phyloP scores from a whole-genome alignment of 2,888 invertebrate species.

The Lepidonotus clava region DNA sequence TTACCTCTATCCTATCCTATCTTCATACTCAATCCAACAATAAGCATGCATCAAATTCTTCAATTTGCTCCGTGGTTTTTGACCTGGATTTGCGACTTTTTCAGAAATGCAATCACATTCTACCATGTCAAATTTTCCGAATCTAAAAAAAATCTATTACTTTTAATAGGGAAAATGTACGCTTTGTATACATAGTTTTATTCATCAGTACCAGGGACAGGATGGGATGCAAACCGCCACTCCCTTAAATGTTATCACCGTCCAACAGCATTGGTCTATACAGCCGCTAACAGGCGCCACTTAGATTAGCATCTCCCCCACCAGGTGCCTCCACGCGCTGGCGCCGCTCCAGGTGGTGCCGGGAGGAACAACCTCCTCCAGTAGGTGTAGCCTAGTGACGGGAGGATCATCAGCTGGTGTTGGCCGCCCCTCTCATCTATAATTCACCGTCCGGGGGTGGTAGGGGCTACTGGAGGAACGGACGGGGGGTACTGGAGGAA shows the following conservation, averaged over 20 bases:
- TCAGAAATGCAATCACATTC: too few relatives aligned
- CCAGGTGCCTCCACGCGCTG: constrained; percentile 33
- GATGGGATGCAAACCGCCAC: not conserved
- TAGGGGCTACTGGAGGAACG: not conserved
- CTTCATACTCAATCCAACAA: not conserved
- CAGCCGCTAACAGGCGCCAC: not conserved
- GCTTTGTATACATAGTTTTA: not conserved
- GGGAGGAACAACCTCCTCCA: not conserved
- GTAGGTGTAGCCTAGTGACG: not conserved
- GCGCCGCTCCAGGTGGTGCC: constrained; percentile 1
- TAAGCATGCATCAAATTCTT: too few relatives aligned
- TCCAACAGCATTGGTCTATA: too few relatives aligned
- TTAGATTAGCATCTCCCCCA: constrained; percentile 35
- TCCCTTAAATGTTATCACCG: too few relatives aligned
- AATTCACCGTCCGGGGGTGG: constrained; percentile 20
- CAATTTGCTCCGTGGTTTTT: too few relatives aligned
- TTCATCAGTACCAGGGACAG: not conserved
- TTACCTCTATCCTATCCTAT: not conserved
- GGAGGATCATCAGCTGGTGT: not conserved
- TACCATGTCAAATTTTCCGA: too few relatives aligned
- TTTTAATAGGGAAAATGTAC: not conserved
- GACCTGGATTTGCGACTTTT: too few relatives aligned
- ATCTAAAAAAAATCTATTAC: too few relatives aligned
- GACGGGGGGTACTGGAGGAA: not conserved
- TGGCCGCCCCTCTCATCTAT: not conserved